These are phyloP conservation scores for Toxostoma redivivum DNA, from an alignment of 2,113 vertebrate genomes.

Conservation along the genomic window DNA sequence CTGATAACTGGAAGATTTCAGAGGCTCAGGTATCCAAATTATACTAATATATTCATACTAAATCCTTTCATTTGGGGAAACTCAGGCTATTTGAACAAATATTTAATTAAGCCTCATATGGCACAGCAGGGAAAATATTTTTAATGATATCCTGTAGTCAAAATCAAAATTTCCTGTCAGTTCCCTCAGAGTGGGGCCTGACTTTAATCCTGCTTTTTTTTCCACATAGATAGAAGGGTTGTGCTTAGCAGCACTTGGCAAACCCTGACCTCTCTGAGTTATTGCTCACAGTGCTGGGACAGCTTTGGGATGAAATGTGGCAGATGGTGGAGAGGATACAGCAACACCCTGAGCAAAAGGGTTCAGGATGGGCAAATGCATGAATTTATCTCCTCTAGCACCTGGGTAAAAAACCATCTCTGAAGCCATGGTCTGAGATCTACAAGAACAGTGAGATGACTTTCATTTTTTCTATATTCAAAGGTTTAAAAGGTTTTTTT, in stretches of 20 bases:
- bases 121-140: slow-evolving; percentile 27
- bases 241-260: not conserved
- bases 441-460: not conserved
- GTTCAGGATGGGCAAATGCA: not conserved
- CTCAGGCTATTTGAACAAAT: not conserved
- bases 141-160: slow-evolving; percentile 10
- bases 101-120: slow-evolving; percentile 18
- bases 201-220: not conserved
- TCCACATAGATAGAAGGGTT: not conserved
- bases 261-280: not conserved
- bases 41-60: not conserved
- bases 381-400: not conserved
- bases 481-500: not conserved
- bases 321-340: not conserved
- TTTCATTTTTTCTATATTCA: not conserved
- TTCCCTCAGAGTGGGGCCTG: not conserved
- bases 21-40: not conserved
- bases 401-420: not conserved
- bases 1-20: not conserved
- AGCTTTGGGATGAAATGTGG: not conserved
- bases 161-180: slow-evolving; percentile 4
- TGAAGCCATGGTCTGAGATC: not conserved
- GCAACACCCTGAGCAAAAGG: not conserved
- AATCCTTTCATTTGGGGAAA: not conserved
- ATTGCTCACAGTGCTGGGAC: not conserved